A percentile compares a stretch with the other conserved stretches of the same genome.
Evolutionary conservation across 2,888 invertebrate genomes (phyloP).

Genomic region (Anaspis maculata): DNA sequence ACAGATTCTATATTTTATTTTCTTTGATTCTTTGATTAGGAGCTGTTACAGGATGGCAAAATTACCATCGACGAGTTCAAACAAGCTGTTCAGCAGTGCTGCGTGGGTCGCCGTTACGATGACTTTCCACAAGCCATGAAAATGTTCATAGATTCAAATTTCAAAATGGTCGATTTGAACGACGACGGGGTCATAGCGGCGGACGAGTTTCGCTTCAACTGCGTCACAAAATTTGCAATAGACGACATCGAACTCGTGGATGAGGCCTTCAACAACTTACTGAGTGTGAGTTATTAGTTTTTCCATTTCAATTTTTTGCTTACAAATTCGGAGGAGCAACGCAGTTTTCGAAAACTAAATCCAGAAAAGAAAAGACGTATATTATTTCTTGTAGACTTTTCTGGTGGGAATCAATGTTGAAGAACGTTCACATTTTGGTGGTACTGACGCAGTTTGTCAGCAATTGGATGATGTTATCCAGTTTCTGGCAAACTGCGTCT

Average conservation of each 20-base stretch:
- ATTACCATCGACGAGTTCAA: conserved; percentile 78
- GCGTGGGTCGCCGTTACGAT: conserved; percentile 66
- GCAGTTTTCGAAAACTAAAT: too few species aligned
- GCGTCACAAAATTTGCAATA: conserved; percentile 70
- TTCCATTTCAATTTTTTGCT: background rate
- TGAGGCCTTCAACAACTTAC: conserved; percentile 65
- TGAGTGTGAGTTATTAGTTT: conserved; percentile 56
- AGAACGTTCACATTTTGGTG: too few species aligned
- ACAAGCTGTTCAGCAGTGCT: conserved; percentile 70
- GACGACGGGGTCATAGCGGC: conserved; percentile 70
- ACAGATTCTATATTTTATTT: background rate
- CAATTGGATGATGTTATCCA: too few species aligned
- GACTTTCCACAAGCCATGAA: conserved; percentile 82
- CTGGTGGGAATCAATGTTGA: too few species aligned
- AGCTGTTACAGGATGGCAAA: conserved; percentile 63
- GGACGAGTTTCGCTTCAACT: conserved; percentile 77
- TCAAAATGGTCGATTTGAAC: conserved; percentile 72
- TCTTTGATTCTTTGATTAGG: conserved; percentile 20
- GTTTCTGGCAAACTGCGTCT: too few species aligned
- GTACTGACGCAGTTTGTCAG: too few species aligned
- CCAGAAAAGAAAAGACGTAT: too few species aligned
- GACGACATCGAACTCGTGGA: conserved; percentile 68
- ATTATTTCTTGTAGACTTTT: too few species aligned
- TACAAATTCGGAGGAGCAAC: too few species aligned
- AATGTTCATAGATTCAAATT: conserved; percentile 78